phyloP scores from a whole-genome alignment of 2,888 invertebrate species.

The Lepidocyrtinus sp. region DNA sequence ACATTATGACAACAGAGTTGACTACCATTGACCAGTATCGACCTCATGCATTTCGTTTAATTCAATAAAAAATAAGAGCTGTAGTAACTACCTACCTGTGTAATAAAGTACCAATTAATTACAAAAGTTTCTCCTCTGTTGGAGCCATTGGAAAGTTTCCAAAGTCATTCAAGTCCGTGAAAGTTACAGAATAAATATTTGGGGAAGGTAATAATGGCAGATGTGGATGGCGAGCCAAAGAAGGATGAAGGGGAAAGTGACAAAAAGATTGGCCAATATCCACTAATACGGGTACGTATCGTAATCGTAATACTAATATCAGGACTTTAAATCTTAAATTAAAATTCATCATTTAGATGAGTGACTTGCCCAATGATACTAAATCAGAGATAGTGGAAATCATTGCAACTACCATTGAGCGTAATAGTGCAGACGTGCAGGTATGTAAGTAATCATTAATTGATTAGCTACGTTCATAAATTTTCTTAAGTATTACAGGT shows the following conservation, averaged over 20 bases:
- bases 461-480: not conserved
- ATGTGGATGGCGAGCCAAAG: slow-evolving; percentile 30
- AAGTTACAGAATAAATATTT: not conserved
- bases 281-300: slow-evolving; percentile 59
- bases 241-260: slow-evolving; percentile 46
- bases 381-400: slow-evolving; percentile 90
- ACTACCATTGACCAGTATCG: no score
- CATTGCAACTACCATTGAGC: slow-evolving; percentile 94
- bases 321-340: not conserved
- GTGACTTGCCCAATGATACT: slow-evolving; percentile 96
- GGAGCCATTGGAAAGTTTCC: no score
- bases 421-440: slow-evolving; percentile 88
- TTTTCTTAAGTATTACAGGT: no score
- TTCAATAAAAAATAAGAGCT: no score
- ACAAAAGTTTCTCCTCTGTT: not conserved
- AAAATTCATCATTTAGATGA: slow-evolving; percentile 77
- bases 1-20: no score
- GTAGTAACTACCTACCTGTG: no score
- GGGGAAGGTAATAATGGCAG: slow-evolving; percentile 45
- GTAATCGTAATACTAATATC: not conserved
- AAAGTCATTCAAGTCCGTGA: not conserved
- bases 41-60: no score
- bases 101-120: not conserved
- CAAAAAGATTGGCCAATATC: slow-evolving; percentile 58
- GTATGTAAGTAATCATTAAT: slow-evolving; percentile 72